A percentile compares a stretch with the other conserved stretches of the same genome.
Conservation (phyloP, 2,113 vertebrate species). For the Brevimyrus niger region DNA sequence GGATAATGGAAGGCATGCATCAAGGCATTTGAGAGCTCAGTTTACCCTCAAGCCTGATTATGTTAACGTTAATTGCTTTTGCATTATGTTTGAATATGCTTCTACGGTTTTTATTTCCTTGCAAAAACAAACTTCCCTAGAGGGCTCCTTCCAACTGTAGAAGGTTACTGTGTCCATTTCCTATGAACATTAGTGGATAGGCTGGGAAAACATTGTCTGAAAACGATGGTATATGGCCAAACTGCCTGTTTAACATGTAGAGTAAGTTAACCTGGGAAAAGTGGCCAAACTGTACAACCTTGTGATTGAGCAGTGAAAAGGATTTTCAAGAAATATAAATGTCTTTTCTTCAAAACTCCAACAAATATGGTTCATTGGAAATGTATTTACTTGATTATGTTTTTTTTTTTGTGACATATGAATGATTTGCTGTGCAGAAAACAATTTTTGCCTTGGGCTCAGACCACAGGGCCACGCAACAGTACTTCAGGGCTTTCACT, state of each 20-base stretch:
- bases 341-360: neutral
- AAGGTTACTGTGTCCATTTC: neutral
- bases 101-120: neutral
- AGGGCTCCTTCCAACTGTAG: neutral
- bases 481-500: neutral
- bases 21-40: neutral
- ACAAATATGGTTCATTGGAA: neutral
- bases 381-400: neutral
- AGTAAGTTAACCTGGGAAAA: neutral
- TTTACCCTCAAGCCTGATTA: neutral
- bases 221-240: neutral
- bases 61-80: slow-evolving; percentile 17
- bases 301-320: neutral
- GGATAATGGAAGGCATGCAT: neutral
- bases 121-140: neutral
- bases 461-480: neutral
- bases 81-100: neutral
- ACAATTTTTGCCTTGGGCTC: neutral
- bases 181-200: neutral
- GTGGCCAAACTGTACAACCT: neutral
- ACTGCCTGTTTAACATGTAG: neutral
- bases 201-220: neutral
- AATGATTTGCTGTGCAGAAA: neutral
- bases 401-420: neutral
- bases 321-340: neutral